Evolutionary conservation across 1,140 invertebrate species (phyloP).

Genomic region (Euwallacea similis): DNA sequence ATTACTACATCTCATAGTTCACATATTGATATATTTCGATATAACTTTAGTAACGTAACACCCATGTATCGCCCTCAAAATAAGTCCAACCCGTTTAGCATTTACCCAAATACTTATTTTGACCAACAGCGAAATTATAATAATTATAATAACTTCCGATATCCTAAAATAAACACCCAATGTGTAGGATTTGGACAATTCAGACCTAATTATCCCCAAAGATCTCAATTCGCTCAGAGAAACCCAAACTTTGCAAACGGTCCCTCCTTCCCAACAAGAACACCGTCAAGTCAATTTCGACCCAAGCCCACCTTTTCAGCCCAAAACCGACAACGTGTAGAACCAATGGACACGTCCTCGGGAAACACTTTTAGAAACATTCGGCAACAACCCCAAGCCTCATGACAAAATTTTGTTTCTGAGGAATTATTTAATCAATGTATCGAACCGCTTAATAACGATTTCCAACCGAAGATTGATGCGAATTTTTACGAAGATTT

Average conservation of each 20-base stretch:
- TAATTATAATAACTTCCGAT: background rate
- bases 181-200: background rate
- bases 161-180: background rate
- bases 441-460: background rate
- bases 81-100: background rate
- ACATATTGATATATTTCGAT: background rate
- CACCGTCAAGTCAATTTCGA: background rate
- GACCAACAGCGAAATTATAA: background rate
- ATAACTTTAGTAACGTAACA: too few species aligned
- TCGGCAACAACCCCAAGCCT: background rate
- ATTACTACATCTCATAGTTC: background rate
- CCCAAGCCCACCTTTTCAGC: background rate
- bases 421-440: conserved; percentile 3
- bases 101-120: background rate
- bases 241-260: background rate
- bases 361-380: conserved; percentile 1
- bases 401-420: background rate
- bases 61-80: background rate
- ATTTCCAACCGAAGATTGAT: background rate
- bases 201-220: background rate
- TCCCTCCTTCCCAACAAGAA: background rate
- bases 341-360: conserved; percentile 1
- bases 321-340: background rate
- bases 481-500: background rate
- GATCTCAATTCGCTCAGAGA: background rate